These are phyloP conservation scores for Rhineura floridana DNA, from an alignment of 2,113 vertebrate species.

Conservation along the genomic window DNA sequence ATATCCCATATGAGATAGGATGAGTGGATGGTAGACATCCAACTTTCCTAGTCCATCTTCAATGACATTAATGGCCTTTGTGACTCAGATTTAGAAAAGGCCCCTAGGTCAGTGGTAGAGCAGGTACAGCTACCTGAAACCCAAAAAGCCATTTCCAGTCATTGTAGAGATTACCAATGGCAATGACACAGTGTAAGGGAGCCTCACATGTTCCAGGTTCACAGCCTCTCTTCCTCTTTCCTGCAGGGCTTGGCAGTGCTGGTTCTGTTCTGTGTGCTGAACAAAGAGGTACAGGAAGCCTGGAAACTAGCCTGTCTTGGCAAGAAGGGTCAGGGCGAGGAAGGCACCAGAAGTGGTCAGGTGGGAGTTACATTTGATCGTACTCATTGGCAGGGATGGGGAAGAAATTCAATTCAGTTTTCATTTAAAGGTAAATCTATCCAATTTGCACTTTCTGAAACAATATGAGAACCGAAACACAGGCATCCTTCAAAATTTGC, in stretches of 20 bases:
- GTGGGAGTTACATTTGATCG: slow-evolving; percentile 66
- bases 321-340: slow-evolving; percentile 87
- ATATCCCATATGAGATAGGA: neutral
- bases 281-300: slow-evolving; percentile 89
- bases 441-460: no score
- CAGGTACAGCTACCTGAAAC: neutral
- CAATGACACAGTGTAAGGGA: neutral
- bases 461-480: no score
- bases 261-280: slow-evolving; percentile 91
- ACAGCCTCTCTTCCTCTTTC: neutral
- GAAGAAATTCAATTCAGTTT: no score
- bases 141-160: neutral
- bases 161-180: neutral
- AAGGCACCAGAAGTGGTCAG: slow-evolving; percentile 81
- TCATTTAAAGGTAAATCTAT: no score
- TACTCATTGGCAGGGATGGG: neutral
- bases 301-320: slow-evolving; percentile 90
- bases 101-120: neutral
- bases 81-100: no score
- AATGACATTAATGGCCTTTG: neutral
- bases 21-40: neutral
- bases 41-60: neutral
- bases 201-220: neutral
- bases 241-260: slow-evolving; percentile 87
- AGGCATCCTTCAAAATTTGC: no score